Evolutionary conservation across 1,140 invertebrate species (phyloP).

Genomic region (Rhysida immarginata): DNA sequence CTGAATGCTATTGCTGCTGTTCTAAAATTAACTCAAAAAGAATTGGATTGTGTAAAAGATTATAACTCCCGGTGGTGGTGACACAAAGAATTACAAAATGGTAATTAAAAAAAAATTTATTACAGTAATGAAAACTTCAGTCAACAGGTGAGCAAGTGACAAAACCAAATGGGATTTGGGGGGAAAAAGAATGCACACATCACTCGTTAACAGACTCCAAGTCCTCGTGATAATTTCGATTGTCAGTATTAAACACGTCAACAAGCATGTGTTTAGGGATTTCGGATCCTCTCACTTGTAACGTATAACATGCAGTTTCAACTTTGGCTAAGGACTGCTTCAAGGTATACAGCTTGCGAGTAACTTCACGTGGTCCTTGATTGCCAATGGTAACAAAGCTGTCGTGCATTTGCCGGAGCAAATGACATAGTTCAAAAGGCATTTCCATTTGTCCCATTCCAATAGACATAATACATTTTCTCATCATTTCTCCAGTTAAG

Average conservation of each 20-base stretch:
- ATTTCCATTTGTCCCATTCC: slow-evolving; percentile 55
- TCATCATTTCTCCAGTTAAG: slow-evolving; percentile 78
- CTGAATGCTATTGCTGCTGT: slow-evolving; percentile 74
- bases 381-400: slow-evolving; percentile 42
- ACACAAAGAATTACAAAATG: slow-evolving; percentile 8
- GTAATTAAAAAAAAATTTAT: too few species aligned
- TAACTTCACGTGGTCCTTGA: slow-evolving; percentile 45
- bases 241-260: slow-evolving; percentile 32
- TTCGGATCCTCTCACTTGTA: slow-evolving; percentile 62
- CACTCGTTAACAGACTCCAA: background rate
- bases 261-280: slow-evolving; percentile 48
- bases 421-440: slow-evolving; percentile 52
- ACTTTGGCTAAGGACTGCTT: slow-evolving; percentile 61
- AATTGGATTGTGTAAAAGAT: slow-evolving; percentile 40
- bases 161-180: too few species aligned
- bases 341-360: slow-evolving; percentile 50
- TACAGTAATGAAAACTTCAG: too few species aligned
- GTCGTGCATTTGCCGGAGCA: slow-evolving; percentile 53
- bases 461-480: slow-evolving; percentile 67
- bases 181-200: background rate
- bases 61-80: slow-evolving; percentile 22
- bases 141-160: too few species aligned
- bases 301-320: slow-evolving; percentile 67
- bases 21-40: slow-evolving; percentile 54
- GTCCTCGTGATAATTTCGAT: slow-evolving; percentile 18